phyloP scores from a whole-genome alignment of 2,888 invertebrate species.

The Heliconius cydno region DNA sequence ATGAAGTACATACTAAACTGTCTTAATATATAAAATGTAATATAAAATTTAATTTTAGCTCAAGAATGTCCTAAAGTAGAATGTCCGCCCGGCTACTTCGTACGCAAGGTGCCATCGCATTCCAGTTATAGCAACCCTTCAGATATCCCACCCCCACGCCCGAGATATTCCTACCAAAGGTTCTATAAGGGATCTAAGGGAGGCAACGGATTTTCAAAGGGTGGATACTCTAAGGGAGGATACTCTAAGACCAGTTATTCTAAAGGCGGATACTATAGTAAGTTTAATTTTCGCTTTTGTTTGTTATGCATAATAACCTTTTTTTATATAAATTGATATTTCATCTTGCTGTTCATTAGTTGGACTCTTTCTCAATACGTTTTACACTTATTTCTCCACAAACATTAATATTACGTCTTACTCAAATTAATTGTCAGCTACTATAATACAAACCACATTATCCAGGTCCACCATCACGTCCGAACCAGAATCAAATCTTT shows the following conservation, averaged over 20 bases:
- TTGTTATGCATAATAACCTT: neutral
- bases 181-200: conserved; percentile 63
- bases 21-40: neutral
- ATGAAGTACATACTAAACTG: too few species aligned
- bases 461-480: conserved; percentile 53
- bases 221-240: conserved; percentile 56
- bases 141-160: conserved; percentile 73
- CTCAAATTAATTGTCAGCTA: neutral
- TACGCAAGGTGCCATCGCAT: conserved; percentile 71
- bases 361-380: too few species aligned
- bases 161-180: conserved; percentile 68
- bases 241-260: conserved; percentile 48
- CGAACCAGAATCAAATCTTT: conserved; percentile 64
- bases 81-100: conserved; percentile 86
- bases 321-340: neutral
- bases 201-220: conserved; percentile 50
- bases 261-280: conserved; percentile 58
- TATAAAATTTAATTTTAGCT: conserved; percentile 54
- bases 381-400: too few species aligned
- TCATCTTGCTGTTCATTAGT: neutral
- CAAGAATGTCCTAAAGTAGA: conserved; percentile 76
- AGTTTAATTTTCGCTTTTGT: conserved; percentile 15
- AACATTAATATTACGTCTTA: neutral
- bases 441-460: neutral
- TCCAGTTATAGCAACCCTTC: conserved; percentile 83